Evolutionary conservation across 1,140 invertebrate species (phyloP), one percentile per base, ranked within the genome.

Genomic region (Pteromalus puparum): DNA sequence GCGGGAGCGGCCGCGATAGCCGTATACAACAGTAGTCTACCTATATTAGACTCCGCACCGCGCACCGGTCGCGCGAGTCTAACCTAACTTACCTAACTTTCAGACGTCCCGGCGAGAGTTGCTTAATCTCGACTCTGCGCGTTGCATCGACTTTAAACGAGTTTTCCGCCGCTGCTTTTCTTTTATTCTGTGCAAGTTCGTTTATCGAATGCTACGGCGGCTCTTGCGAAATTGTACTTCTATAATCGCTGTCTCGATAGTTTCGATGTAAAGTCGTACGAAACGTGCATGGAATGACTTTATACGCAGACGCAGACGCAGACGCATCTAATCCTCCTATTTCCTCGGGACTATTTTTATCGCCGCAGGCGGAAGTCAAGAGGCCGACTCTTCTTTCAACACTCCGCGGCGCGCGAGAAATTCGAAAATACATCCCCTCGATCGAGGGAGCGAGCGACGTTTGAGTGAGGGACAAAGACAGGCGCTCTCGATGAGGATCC

Each of bases 141-240:
- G 13, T 42, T n/a, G 72, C 72, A 74, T 42, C 72, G 13, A 76
- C 74, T 48, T 76, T 48, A 76, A 76, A 48, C 74, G 42, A 76
- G 74, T 76, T 76, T 76, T 48, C n/a, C 12, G 28, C 42, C 18
- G 6, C 12, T 30, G 1, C 34, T 74, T 74, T 74, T 42, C 9
- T 74, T 74, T 38, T 18, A 74, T n/a, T 74, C 7, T 74, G 38
- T 7, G 38, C 38, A n/a, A n/a, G 38, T 9, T 9, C 10, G 7
- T 42, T 9, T 9, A 9, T 34, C 30, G 3, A 34, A 6, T 5
- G 30, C 30, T 30, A 30, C 30, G 30, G 30, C 30, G 30, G 30
- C 30, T 34, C 30, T 34, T 34, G 30, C 30, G 30, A 34, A 5
- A 34, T 34, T 34, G 6, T 34, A 5, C 6, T 34, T 34, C 30